Conservation (phyloP, 2,113 vertebrate species). For the Rhynchomys soricoides region DNA sequence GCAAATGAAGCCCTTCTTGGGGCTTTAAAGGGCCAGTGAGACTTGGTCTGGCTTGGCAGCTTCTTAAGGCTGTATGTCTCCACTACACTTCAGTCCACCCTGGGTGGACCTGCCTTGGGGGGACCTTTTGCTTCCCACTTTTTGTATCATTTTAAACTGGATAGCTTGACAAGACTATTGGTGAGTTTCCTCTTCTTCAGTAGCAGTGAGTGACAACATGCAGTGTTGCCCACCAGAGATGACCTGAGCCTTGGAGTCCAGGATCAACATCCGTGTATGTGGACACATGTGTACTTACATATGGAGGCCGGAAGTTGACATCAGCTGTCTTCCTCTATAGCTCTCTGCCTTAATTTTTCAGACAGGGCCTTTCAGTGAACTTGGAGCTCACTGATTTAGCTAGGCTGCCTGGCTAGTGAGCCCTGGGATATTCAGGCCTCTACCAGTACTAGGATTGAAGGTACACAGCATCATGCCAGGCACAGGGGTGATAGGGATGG, state of each 20-base stretch:
- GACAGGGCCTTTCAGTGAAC: neutral
- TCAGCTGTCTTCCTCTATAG: neutral
- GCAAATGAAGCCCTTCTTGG: conserved; percentile 87
- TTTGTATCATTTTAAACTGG: conserved; percentile 23
- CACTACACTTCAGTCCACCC: neutral
- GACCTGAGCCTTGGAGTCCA: neutral
- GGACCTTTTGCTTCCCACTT: neutral
- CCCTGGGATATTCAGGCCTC: too few relatives aligned
- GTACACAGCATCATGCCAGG: neutral
- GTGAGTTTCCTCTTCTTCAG: conserved; percentile 17
- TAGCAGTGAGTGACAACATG: neutral
- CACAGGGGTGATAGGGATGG: neutral
- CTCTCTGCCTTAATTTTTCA: neutral
- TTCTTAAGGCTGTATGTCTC: neutral
- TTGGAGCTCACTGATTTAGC: too few relatives aligned
- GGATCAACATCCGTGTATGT: neutral
- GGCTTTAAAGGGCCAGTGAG: conserved; percentile 84
- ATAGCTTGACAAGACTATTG: neutral
- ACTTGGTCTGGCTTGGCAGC: neutral
- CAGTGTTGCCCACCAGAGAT: neutral
- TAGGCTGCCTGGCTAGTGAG: too few relatives aligned
- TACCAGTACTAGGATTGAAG: neutral
- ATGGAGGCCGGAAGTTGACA: neutral
- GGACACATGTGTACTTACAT: too few relatives aligned
- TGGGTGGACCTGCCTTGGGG: neutral